These are phyloP conservation scores for Petaurus breviceps DNA, from an alignment of 2,113 vertebrate genomes.

Conservation along the genomic window DNA sequence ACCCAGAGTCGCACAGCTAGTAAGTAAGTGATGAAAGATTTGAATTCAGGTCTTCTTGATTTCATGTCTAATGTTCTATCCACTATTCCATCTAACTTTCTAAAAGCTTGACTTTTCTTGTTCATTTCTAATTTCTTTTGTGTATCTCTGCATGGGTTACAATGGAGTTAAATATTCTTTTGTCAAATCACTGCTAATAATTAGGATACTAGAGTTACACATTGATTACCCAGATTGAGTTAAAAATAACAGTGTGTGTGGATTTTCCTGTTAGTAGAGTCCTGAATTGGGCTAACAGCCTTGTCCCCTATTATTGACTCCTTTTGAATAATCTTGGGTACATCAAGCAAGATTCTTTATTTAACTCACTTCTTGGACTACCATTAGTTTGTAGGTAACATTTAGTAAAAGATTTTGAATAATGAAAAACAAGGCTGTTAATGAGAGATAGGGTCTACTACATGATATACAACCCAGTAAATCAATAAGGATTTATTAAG, in stretches of 20 bases:
- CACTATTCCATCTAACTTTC: neutral
- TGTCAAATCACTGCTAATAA: neutral
- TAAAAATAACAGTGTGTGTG: neutral
- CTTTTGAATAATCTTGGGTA: neutral
- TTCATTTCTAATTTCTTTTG: neutral
- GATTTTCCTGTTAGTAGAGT: neutral
- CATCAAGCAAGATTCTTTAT: neutral
- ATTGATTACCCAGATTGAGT: neutral
- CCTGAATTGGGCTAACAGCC: neutral
- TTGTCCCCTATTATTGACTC: neutral
- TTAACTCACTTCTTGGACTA: neutral
- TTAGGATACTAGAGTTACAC: neutral
- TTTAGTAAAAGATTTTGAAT: slow-evolving; percentile 10
- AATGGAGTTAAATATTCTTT: neutral
- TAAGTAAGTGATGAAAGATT: neutral
- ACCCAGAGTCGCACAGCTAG: neutral
- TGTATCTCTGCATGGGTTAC: neutral
- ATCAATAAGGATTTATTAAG: neutral
- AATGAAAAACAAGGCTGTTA: slow-evolving; percentile 2
- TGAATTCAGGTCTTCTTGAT: neutral
- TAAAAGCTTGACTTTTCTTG: neutral
- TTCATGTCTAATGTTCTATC: neutral
- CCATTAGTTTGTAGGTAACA: neutral
- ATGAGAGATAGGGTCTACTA: neutral
- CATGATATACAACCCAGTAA: neutral